Evolutionary conservation across 2,888 invertebrate species (phyloP).

Genomic region (Coelinius sp.): DNA sequence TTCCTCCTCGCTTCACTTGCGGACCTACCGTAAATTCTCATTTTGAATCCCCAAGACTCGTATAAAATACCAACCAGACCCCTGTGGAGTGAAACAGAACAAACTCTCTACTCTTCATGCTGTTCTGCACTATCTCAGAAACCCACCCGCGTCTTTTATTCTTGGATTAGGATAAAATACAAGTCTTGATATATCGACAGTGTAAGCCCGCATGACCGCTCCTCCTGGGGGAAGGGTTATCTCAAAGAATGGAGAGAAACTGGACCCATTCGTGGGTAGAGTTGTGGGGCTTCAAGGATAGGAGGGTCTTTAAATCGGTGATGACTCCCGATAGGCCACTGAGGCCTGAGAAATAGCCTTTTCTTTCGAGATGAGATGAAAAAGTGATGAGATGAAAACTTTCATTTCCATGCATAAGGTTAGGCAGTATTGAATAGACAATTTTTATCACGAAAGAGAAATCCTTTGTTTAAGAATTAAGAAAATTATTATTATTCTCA

Average conservation of each 20-base stretch:
- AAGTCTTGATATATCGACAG: not conserved
- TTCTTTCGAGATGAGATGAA: not conserved
- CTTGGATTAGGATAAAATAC: not conserved
- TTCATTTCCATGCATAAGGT: not conserved
- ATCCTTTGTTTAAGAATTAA: too few relatives aligned
- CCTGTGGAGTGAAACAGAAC: not conserved
- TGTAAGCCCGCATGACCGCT: not conserved
- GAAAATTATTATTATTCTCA: too few relatives aligned
- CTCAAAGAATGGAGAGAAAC: not conserved
- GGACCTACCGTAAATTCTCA: slow-evolving; percentile 20
- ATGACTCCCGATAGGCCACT: not conserved
- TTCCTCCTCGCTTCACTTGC: not conserved
- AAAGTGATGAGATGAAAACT: not conserved
- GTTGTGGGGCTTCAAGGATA: not conserved
- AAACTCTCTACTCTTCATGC: not conserved
- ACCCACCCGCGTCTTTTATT: slow-evolving; percentile 9
- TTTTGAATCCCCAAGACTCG: slow-evolving; percentile 13
- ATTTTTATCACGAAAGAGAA: too few relatives aligned
- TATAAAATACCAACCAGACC: slow-evolving; percentile 11
- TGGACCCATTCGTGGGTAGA: not conserved
- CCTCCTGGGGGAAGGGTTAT: not conserved
- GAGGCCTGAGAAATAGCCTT: not conserved
- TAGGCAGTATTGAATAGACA: too few relatives aligned
- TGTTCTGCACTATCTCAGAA: not conserved
- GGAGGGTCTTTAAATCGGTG: not conserved